A percentile compares a stretch with the other conserved stretches of the same genome.
phyloP scores from a whole-genome alignment of 2,888 invertebrate genomes.

The Drosophila fulvimacula region DNA sequence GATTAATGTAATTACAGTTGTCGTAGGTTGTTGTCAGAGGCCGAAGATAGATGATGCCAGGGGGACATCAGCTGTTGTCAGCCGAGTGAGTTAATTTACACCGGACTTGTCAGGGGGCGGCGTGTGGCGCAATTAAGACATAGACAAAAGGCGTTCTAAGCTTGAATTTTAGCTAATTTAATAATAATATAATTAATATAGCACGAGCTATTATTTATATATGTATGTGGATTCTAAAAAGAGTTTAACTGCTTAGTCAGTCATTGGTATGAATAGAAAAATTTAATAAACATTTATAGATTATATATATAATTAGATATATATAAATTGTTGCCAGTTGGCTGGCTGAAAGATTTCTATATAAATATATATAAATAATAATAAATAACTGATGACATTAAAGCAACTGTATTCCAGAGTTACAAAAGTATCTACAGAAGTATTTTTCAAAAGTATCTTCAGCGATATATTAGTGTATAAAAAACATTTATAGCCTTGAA shows the following conservation, averaged over 20 bases:
- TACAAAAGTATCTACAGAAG: background rate
- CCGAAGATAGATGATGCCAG: conserved; percentile 30
- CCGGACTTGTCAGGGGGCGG: background rate
- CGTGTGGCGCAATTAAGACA: background rate
- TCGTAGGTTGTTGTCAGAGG: conserved; percentile 50
- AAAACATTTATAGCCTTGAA: no score
- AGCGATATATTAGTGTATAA: background rate
- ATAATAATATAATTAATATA: no score
- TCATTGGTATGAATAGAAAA: no score
- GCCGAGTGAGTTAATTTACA: conserved; percentile 4
- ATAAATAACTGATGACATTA: no score
- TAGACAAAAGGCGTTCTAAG: background rate
- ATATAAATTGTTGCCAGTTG: no score
- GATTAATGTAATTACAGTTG: conserved; percentile 74
- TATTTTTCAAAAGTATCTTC: no score
- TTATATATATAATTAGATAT: no score
- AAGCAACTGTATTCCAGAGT: background rate
- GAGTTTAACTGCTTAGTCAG: no score
- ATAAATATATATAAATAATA: no score
- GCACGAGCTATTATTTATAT: background rate
- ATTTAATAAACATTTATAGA: no score
- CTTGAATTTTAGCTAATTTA: background rate
- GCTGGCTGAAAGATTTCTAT: background rate
- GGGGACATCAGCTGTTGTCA: conserved; percentile 5
- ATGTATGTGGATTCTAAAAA: background rate